Evolutionary conservation across 2,888 invertebrate genomes (phyloP).

Genomic region (Macrophya annulata): DNA sequence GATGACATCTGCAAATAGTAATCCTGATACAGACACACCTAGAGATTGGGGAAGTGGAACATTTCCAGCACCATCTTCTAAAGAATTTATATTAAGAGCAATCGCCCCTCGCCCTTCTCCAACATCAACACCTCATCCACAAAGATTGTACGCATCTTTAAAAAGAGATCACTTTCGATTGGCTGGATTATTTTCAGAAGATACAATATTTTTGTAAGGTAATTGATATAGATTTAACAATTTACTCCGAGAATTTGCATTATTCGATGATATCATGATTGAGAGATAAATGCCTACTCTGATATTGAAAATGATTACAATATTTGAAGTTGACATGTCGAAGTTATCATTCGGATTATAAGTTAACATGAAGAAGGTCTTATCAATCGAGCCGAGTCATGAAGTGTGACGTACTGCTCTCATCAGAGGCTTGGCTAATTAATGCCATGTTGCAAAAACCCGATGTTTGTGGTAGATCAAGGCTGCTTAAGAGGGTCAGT

Average conservation of each 20-base stretch:
- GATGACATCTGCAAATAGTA: slow-evolving; percentile 77
- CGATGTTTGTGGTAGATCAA: too few species aligned
- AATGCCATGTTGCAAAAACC: too few species aligned
- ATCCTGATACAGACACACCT: slow-evolving; percentile 69
- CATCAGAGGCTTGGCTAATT: too few species aligned
- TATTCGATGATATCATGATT: background rate
- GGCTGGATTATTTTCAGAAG: slow-evolving; percentile 90
- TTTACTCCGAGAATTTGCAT: background rate
- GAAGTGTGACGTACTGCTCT: too few species aligned
- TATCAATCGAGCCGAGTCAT: too few species aligned
- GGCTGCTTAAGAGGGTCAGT: too few species aligned
- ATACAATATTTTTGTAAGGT: slow-evolving; percentile 85
- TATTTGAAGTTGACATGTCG: too few species aligned
- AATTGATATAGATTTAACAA: slow-evolving; percentile 1
- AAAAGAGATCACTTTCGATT: slow-evolving; percentile 86
- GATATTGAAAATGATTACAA: too few species aligned
- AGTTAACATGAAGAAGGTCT: too few species aligned
- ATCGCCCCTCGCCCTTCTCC: slow-evolving; percentile 83
- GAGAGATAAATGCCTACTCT: too few species aligned
- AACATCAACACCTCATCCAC: slow-evolving; percentile 84
- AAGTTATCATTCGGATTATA: too few species aligned
- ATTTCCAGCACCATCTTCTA: slow-evolving; percentile 82
- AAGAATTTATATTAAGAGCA: slow-evolving; percentile 86
- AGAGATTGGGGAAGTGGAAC: slow-evolving; percentile 72
- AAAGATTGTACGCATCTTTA: slow-evolving; percentile 87